Conservation (phyloP, 2,888 invertebrate genomes). For the Apotomis betuletana region DNA sequence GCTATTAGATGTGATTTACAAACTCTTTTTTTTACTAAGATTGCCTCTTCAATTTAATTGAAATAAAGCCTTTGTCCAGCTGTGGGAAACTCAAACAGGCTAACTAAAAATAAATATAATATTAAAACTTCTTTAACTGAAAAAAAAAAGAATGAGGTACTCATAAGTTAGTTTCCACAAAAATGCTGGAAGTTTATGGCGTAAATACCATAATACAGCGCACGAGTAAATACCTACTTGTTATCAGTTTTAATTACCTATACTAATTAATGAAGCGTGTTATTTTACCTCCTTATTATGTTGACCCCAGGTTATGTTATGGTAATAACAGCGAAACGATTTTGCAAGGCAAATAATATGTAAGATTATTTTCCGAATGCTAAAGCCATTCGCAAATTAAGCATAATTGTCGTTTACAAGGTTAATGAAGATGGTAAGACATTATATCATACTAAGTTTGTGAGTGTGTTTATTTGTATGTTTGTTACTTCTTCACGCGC, state of each 20-base stretch:
- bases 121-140: too few relatives aligned
- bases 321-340: conserved; percentile 5
- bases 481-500: too few relatives aligned
- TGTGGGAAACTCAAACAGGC: too few relatives aligned
- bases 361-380: neutral
- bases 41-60: too few relatives aligned
- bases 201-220: neutral
- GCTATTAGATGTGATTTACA: too few relatives aligned
- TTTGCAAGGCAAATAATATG: neutral
- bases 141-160: too few relatives aligned
- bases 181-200: neutral
- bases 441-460: too few relatives aligned
- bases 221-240: too few relatives aligned
- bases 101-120: too few relatives aligned
- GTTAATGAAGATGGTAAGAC: neutral
- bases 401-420: neutral
- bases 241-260: neutral
- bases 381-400: neutral
- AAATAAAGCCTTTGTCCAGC: too few relatives aligned
- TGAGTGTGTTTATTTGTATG: too few relatives aligned
- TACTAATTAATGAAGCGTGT: neutral
- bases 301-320: neutral
- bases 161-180: neutral
- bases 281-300: conserved; percentile 6
- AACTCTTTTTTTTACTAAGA: too few relatives aligned